Conservation (phyloP, 2,888 invertebrate species). For the Cataglyphis altisquamis region DNA sequence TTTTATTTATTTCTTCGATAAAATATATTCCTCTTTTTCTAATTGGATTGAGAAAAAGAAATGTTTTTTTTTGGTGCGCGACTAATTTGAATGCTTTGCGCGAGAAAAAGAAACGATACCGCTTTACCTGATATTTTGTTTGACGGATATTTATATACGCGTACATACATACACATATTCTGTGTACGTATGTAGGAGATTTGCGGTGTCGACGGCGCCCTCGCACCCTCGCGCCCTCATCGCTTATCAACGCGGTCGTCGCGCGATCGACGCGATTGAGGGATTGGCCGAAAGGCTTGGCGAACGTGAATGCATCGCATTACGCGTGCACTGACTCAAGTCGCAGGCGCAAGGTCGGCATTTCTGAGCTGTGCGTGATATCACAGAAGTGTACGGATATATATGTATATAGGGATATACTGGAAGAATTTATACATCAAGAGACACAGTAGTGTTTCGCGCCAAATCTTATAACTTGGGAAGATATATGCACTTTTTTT, state of each 20-base stretch:
- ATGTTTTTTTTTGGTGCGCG: background rate
- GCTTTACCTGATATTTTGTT: slow-evolving; percentile 25
- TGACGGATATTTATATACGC: slow-evolving; percentile 15
- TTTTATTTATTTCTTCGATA: background rate
- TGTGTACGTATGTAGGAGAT: background rate
- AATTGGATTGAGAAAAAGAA: background rate
- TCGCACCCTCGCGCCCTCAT: slow-evolving; percentile 35
- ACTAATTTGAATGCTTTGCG: background rate
- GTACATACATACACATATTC: slow-evolving; percentile 42
- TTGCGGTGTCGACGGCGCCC: slow-evolving; percentile 22
- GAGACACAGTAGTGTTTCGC: background rate
- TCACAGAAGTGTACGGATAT: slow-evolving; percentile 70
- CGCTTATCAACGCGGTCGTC: slow-evolving; percentile 68
- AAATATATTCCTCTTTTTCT: background rate
- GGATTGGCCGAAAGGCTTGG: slow-evolving; percentile 78
- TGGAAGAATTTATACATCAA: background rate
- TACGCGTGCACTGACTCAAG: slow-evolving; percentile 78
- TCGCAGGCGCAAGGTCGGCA: slow-evolving; percentile 76
- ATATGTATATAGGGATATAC: background rate
- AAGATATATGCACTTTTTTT: background rate
- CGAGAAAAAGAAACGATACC: background rate
- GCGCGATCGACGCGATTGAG: slow-evolving; percentile 58
- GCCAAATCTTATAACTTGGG: background rate
- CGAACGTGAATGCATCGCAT: slow-evolving; percentile 78
- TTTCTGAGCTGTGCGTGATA: slow-evolving; percentile 78